Evolutionary conservation across 1,140 invertebrate genomes (phyloP).

Genomic region (Atopsyche davidsoni): DNA sequence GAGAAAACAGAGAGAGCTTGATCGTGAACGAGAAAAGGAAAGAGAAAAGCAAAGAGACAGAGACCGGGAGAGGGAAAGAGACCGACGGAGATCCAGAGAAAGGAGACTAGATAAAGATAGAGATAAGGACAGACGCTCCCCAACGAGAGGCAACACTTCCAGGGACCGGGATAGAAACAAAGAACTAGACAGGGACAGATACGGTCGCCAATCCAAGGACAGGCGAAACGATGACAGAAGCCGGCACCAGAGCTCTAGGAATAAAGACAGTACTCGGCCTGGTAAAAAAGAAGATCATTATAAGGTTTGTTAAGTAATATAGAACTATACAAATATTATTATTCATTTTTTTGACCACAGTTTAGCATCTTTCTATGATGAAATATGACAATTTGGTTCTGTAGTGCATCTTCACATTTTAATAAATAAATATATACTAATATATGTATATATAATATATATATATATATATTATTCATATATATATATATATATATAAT

Average conservation of each 20-base stretch:
- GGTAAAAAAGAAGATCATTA: slow-evolving; percentile 38
- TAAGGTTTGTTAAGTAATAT: slow-evolving; percentile 30
- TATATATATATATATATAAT: too few relatives aligned
- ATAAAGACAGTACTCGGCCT: slow-evolving; percentile 16
- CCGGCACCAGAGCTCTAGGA: slow-evolving; percentile 37
- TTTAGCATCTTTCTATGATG: not conserved
- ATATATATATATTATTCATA: too few relatives aligned
- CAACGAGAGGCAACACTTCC: slow-evolving; percentile 28
- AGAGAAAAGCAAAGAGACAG: slow-evolving; percentile 34
- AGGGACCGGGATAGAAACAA: slow-evolving; percentile 31
- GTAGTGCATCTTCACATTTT: too few relatives aligned
- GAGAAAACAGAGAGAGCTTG: slow-evolving; percentile 35
- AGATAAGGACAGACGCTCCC: slow-evolving; percentile 32
- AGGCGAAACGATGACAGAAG: slow-evolving; percentile 33
- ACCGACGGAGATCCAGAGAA: slow-evolving; percentile 32
- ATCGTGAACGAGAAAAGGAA: slow-evolving; percentile 35
- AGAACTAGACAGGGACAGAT: slow-evolving; percentile 30
- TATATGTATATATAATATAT: too few relatives aligned
- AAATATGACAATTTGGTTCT: too few relatives aligned
- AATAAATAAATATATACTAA: too few relatives aligned
- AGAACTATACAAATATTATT: too few relatives aligned
- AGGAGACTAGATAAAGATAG: slow-evolving; percentile 33
- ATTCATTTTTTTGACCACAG: not conserved
- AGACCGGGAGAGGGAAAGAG: slow-evolving; percentile 28
- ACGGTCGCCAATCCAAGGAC: slow-evolving; percentile 19